Evolutionary conservation across 2,113 vertebrate species (phyloP), one percentile per base, ranked within the genome.

Genomic region (Eptesicus fuscus): DNA sequence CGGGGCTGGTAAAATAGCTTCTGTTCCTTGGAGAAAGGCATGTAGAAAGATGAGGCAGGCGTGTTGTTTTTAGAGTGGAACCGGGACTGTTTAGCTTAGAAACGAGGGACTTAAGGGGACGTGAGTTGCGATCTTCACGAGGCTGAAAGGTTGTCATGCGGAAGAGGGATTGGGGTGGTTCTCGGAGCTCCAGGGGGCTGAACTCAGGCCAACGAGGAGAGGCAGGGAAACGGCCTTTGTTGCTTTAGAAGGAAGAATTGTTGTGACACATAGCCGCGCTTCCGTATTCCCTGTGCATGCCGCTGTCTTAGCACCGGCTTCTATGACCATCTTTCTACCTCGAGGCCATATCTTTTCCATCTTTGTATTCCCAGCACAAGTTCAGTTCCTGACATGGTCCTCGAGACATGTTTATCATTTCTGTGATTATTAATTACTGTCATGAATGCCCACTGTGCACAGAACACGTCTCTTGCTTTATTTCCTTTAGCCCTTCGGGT

Each of bases 11-110:
- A 91, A 94, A 89, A 96, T 76, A 95, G 56, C 90, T 96, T 93
- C 95, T 83, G 87, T 86, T 93, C 87, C 79, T 89, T 79, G 56
- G 95, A 94, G 93, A 96, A 95, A 93, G 95, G 70, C 63, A 76
- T 6, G 17, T 35, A 13, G 95, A 90, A 73, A 95, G 93, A 96
- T 91, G 91, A 93, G 70, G 69, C 83, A 77, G 91, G 37, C 74
- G 89, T 89, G 89, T 96, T 93, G 92, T 86, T 96, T 93, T 93
- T 71, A 71, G 79, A 90, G 83, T 65, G 47, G 79, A 91, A 76
- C 14, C 14, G n/a, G 83, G 87, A 35, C 83, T 79, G 63, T 74
- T 95, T 87, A 94, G 88, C 83, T 17, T 73, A 65, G 93, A 93
- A 93, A 71, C 83, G 74, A 59, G 56, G 70, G 56, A 56, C 23